Base-by-base conservation (phyloP, 2,113 vertebrate species). In the Malurus cyaneus region DNA sequence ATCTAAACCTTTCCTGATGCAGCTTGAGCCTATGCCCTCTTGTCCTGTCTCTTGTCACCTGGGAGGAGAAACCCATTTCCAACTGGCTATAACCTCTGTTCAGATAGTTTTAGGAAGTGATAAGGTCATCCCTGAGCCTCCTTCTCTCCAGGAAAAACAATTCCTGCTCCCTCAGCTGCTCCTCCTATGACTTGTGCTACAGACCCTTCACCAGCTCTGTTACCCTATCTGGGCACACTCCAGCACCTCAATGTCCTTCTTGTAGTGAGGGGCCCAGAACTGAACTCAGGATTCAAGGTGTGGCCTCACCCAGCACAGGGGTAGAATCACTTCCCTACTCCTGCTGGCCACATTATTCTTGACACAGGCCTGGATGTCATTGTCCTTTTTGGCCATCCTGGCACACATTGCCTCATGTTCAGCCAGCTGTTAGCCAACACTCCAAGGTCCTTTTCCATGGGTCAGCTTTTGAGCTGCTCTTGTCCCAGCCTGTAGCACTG, bases 151-250 rank as follows among this genome's bases (percentile, higher is more conserved):
- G 8, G 8, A 3, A 42, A 44, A 66, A 34, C 19, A 57, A 2
- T 16, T 14, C 8, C 42, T 42, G 4, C 3, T 59, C 6, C 16
- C 17, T 20, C 61, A 67, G 44, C 16, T 42, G 8, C 17, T 66
- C 13, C 31, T 50, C 11, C 9, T 6, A 50, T 6, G 5, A 26
- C 7, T 20, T 34, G 34, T 57, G 12, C 19, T 57, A 24, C 61
- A 66, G 31, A 34, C 31, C 8, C 0, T 31, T 41, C 34, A 50
- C 31, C 20, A 50, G 25, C 20, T 50, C 8, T 7, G 7, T 4
- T 50, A 5, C 17, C 9, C 61, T 21, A 18, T 50, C 25, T 36
- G 44, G 20, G 36, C 16, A 21, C 0, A 0, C 12, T 59, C 6
- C 21, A 52, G 31, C 11, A 9, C 14, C 11, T 59, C 6, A 8